A percentile compares a stretch with the other conserved stretches of the same genome.
Evolutionary conservation across 1,140 invertebrate genomes (phyloP).

Genomic region (Diplogasteroides magnus): DNA sequence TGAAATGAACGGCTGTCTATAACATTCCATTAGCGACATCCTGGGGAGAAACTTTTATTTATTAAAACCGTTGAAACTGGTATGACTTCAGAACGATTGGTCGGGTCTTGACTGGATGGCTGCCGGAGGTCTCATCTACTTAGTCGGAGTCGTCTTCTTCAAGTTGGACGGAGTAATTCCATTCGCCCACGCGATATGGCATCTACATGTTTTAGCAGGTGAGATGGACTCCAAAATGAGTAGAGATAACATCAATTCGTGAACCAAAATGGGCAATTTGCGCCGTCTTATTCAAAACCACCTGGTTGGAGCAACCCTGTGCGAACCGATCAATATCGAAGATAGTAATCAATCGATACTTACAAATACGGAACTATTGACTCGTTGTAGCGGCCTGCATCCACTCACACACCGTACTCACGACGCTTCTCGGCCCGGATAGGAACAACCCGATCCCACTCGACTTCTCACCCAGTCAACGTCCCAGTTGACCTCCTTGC

Average conservation of each 20-base stretch:
- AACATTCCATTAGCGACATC: too few species aligned
- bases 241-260: not conserved
- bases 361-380: too few species aligned
- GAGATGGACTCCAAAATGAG: not conserved
- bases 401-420: slow-evolving; percentile 28
- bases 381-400: slow-evolving; percentile 27
- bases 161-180: slow-evolving; percentile 85
- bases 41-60: too few species aligned
- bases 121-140: slow-evolving; percentile 74
- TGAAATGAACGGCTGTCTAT: too few species aligned
- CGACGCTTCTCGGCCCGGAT: slow-evolving; percentile 24
- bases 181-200: slow-evolving; percentile 93
- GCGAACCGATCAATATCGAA: not conserved
- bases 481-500: too few species aligned
- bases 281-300: too few species aligned
- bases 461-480: too few species aligned
- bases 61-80: too few species aligned
- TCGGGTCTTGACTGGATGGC: slow-evolving; percentile 32
- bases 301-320: too few species aligned
- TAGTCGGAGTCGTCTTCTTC: slow-evolving; percentile 83
- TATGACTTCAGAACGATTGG: slow-evolving; percentile 32
- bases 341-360: not conserved
- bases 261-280: too few species aligned
- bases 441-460: slow-evolving; percentile 32
- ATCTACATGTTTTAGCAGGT: slow-evolving; percentile 80